These are phyloP conservation scores for Anoura caudifer DNA, from an alignment of 2,113 vertebrate species.

Conservation along the genomic window DNA sequence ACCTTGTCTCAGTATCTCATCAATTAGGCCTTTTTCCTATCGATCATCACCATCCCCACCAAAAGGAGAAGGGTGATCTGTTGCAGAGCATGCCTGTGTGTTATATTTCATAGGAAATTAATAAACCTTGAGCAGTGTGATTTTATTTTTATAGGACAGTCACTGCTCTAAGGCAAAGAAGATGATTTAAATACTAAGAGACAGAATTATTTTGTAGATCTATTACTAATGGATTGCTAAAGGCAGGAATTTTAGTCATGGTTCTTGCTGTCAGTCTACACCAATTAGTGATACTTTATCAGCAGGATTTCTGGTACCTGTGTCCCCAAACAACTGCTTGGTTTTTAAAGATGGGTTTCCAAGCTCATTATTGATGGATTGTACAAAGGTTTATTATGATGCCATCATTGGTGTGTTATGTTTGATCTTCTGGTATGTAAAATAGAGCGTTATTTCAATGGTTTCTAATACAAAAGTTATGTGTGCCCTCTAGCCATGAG, in stretches of 20 bases:
- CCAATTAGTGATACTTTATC: conserved; percentile 57
- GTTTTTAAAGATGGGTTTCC: conserved; percentile 1
- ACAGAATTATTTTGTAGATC: conserved; percentile 38
- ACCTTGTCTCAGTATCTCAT: not conserved
- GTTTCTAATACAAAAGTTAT: conserved; percentile 2
- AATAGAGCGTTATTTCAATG: conserved; percentile 37
- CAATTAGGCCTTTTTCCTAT: not conserved
- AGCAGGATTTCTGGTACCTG: conserved; percentile 35
- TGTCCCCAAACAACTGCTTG: not conserved
- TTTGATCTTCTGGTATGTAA: conserved; percentile 52
- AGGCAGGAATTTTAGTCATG: conserved; percentile 14
- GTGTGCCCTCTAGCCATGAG: conserved; percentile 1
- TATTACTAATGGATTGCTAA: conserved; percentile 6
- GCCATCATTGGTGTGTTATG: not conserved
- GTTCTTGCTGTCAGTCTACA: conserved; percentile 60
- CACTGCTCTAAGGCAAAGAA: conserved; percentile 32
- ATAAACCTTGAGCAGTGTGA: not conserved
- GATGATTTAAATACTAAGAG: conserved; percentile 41
- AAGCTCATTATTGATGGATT: conserved; percentile 20
- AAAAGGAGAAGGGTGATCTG: not conserved
- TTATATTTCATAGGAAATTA: not conserved
- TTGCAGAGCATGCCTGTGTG: not conserved
- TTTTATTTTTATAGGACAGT: conserved; percentile 13
- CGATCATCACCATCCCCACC: not conserved
- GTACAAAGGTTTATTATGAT: conserved; percentile 24